A percentile compares a stretch with the other conserved stretches of the same genome.
Conservation (phyloP, 2,888 invertebrate genomes). For the Aporophyla lueneburgensis region DNA sequence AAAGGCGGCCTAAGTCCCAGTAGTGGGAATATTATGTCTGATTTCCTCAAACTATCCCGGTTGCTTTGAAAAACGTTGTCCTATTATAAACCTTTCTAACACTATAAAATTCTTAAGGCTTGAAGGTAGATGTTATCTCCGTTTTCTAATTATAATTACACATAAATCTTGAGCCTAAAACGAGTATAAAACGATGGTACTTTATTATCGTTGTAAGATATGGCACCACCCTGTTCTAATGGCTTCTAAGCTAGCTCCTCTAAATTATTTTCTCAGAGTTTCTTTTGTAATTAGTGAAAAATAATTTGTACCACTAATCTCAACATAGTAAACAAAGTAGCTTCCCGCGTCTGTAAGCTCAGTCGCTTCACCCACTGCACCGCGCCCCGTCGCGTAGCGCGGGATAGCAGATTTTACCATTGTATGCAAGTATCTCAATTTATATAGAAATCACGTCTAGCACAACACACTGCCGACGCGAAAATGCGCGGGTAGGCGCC, state of each 20-base stretch:
- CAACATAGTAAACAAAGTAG: too few relatives aligned
- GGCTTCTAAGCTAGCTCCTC: conserved; percentile 27
- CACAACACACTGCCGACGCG: too few relatives aligned
- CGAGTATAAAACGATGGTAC: conserved; percentile 53
- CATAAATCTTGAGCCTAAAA: conserved; percentile 58
- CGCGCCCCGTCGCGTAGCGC: too few relatives aligned
- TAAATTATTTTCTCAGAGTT: neutral
- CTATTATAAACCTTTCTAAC: neutral
- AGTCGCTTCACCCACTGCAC: too few relatives aligned
- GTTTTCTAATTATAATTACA: conserved; percentile 60
- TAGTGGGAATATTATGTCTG: too few relatives aligned
- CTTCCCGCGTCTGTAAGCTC: too few relatives aligned
- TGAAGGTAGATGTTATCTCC: conserved; percentile 36
- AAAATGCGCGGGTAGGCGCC: too few relatives aligned
- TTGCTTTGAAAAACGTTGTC: neutral
- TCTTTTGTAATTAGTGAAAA: conserved; percentile 5
- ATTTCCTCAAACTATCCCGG: neutral
- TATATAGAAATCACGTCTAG: too few relatives aligned
- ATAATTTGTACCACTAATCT: conserved; percentile 17
- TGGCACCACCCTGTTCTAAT: conserved; percentile 52
- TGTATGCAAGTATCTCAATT: too few relatives aligned
- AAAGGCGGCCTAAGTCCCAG: too few relatives aligned
- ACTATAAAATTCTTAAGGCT: conserved; percentile 21
- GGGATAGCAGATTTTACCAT: too few relatives aligned
- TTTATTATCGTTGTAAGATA: conserved; percentile 58